Evolutionary conservation across 2,113 vertebrate genomes (phyloP).

Genomic region (Lanius collurio): DNA sequence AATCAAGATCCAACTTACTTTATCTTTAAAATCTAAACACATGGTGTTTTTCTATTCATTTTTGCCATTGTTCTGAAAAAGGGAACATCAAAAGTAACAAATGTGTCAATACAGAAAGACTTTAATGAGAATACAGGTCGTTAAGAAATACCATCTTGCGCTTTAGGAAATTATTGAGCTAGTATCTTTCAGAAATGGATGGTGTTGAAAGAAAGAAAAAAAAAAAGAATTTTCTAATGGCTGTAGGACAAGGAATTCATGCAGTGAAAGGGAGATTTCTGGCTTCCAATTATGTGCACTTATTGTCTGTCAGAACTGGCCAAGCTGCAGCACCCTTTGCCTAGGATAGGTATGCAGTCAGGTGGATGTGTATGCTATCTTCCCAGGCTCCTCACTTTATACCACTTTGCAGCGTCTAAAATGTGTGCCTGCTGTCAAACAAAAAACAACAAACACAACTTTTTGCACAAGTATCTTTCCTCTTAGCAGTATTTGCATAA

Average conservation of each 20-base stretch:
- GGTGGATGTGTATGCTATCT: rapidly evolving
- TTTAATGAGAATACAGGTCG: not conserved
- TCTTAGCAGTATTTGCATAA: not conserved
- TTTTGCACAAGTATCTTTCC: not conserved
- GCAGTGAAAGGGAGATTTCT: not conserved
- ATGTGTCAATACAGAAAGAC: not conserved
- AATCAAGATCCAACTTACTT: not conserved
- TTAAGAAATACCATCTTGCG: not conserved
- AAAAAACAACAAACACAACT: not conserved
- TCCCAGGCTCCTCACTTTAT: not conserved
- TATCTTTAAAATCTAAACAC: not conserved
- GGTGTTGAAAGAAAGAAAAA: not conserved
- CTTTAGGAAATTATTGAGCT: not conserved
- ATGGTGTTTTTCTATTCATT: rapidly evolving
- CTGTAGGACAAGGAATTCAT: not conserved
- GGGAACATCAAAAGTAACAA: not conserved
- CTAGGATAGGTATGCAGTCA: not conserved
- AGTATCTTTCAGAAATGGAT: not conserved
- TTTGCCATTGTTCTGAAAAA: not conserved
- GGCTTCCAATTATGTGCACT: not conserved
- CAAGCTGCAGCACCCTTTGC: not conserved
- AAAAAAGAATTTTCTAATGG: not conserved
- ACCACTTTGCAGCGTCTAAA: not conserved
- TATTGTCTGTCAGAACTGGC: not conserved
- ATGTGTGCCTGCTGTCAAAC: not conserved